Base-by-base conservation (phyloP, 2,797 vertebrate genomes). In the Ctenopoma multispine region DNA sequence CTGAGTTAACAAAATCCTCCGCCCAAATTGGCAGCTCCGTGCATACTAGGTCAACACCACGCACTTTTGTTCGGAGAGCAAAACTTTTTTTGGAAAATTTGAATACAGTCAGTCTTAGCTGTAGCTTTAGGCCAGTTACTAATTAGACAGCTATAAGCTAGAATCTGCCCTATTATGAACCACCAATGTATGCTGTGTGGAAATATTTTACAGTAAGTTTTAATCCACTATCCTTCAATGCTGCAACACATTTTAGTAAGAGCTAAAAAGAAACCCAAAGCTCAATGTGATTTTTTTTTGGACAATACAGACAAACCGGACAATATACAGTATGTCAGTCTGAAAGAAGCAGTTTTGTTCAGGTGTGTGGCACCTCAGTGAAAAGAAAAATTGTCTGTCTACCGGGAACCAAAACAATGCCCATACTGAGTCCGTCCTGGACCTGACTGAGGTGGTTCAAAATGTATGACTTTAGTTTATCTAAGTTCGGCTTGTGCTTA, bases 141-240 rank as follows among this genome's bases (percentile, higher is more conserved):
- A 31, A 81, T 78, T 75, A 73, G 36, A 75, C 41, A 23, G 55
- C 71, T 62, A 58, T 34, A 55, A 64, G 65, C 24, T 64, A 21
- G 51, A 72, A 75, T 57, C 20, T 72, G 73, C 78, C 65, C 72
- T 75, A 21, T 60, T 31, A 55, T 74, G 50, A 80, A 74, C 72
- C 50, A 24, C 24, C 21, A 48, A 40, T 34, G 64, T 47, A 34
- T 65, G 29, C 69, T 54, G 41, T 41, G 67, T 55, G 7, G 70
- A 63, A 69, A 55, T 54, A 71, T 34, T 48, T 6, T 43, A 47
- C 14, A 49, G 21, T 11, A 8, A 4, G 29, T 54, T 75, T 49
- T 69, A 55, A 29, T 50, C 4, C 9, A 49, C 67, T 72, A 63
- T 7, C n/a, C 20, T 41, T 70, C 43, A 48, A 29, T 41, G 20